phyloP scores from a whole-genome alignment of 2,113 vertebrate species.

The Colinus virginianus region DNA sequence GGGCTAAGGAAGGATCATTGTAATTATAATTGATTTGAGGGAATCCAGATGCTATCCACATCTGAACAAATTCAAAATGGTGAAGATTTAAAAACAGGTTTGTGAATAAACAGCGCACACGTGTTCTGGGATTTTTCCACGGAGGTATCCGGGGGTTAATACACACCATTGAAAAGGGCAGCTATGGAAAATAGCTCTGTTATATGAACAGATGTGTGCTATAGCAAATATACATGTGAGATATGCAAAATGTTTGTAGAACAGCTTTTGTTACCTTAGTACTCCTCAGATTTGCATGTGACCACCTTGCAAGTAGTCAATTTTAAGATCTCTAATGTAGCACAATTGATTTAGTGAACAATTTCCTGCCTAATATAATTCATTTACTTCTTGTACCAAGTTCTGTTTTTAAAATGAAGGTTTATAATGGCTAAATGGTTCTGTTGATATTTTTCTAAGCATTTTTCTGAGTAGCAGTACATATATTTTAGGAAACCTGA shows the following conservation, averaged over 20 bases:
- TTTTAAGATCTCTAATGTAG: slow-evolving; percentile 44
- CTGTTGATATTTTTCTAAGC: slow-evolving; percentile 17
- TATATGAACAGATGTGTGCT: neutral
- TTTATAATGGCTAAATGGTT: slow-evolving; percentile 4
- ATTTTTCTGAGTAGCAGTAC: neutral
- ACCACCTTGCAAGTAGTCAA: slow-evolving; percentile 44
- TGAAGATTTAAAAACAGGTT: slow-evolving; percentile 8
- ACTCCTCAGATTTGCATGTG: neutral
- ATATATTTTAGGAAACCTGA: neutral
- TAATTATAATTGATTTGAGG: slow-evolving; percentile 54
- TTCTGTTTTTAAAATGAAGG: slow-evolving; percentile 52
- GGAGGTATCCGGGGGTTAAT: neutral
- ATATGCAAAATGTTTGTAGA: neutral
- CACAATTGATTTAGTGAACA: slow-evolving; percentile 57
- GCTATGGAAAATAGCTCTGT: neutral
- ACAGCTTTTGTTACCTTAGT: slow-evolving; percentile 9
- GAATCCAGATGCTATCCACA: slow-evolving; percentile 34
- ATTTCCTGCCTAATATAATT: slow-evolving; percentile 63
- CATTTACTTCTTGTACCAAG: slow-evolving; percentile 40
- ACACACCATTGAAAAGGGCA: neutral
- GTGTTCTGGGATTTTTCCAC: slow-evolving; percentile 17
- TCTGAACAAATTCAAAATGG: slow-evolving; percentile 26
- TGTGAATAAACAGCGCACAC: slow-evolving; percentile 6
- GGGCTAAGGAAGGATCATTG: neutral
- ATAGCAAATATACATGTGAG: neutral